A percentile compares a stretch with the other conserved stretches of the same genome.
Evolutionary conservation across 2,113 vertebrate species (phyloP).

Genomic region (Nyctereutes procyonoides): DNA sequence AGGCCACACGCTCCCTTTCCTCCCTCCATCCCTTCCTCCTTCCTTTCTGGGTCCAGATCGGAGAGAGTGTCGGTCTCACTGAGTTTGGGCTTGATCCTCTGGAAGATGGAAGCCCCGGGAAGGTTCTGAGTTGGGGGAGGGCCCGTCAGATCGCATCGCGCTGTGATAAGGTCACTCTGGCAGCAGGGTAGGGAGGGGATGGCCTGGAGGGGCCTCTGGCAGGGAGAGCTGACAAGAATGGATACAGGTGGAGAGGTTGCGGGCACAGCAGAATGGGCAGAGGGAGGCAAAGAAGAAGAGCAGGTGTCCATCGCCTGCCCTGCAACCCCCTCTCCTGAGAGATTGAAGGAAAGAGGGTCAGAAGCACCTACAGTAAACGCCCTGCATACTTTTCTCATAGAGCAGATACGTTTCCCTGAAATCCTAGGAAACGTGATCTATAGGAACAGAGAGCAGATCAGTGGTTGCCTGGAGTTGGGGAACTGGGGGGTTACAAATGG

Average conservation of each 20-base stretch:
- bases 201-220: rapidly evolving
- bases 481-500: not conserved
- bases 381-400: rapidly evolving
- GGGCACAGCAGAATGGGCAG: not conserved
- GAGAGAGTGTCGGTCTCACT: not conserved
- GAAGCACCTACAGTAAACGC: not conserved
- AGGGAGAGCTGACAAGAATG: not conserved
- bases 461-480: not conserved
- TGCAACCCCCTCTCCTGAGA: rapidly evolving
- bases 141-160: rapidly evolving
- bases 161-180: not conserved
- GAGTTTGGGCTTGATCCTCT: not conserved
- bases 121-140: not conserved
- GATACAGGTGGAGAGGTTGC: not conserved
- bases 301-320: rapidly evolving
- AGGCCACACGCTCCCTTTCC: not conserved
- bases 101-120: not conserved
- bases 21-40: not conserved
- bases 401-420: not conserved
- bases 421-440: not conserved
- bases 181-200: not conserved
- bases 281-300: not conserved
- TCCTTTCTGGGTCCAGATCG: not conserved
- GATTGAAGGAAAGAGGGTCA: not conserved
- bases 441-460: not conserved